phyloP scores from a whole-genome alignment of 2,888 invertebrate genomes.

The Noctua fimbriata region DNA sequence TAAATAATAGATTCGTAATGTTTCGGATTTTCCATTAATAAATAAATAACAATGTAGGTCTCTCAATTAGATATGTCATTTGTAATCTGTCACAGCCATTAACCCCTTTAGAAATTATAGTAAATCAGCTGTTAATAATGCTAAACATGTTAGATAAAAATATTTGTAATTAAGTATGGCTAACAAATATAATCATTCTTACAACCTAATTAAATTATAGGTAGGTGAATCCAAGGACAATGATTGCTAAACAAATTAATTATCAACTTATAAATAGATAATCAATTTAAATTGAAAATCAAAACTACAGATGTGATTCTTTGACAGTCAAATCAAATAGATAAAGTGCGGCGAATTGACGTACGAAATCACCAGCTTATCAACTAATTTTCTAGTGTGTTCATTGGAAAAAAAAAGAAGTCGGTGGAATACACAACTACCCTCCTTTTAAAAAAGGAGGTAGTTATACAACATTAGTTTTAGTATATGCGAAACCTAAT shows the following conservation, averaged over 20 bases:
- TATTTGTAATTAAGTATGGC: not conserved
- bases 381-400: not conserved
- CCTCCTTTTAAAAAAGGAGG: too few species aligned
- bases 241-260: not conserved
- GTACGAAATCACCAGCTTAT: not conserved
- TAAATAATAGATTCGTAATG: not conserved
- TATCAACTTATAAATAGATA: not conserved
- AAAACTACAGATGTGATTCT: not conserved
- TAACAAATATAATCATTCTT: not conserved
- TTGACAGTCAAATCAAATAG: not conserved
- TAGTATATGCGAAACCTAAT: too few species aligned
- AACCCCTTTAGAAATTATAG: conserved; percentile 23
- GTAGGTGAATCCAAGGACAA: not conserved
- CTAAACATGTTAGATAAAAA: conserved; percentile 1
- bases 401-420: too few species aligned
- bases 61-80: conserved; percentile 27
- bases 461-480: too few species aligned
- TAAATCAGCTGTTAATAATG: conserved; percentile 10
- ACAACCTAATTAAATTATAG: not conserved
- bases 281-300: not conserved
- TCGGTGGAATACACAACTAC: too few species aligned
- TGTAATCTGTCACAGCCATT: conserved; percentile 35
- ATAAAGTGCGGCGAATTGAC: not conserved
- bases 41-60: conserved; percentile 11
- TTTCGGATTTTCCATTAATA: conserved; percentile 6